Conservation (phyloP, 1,140 invertebrate genomes). For the Acromyrmex heyeri region DNA sequence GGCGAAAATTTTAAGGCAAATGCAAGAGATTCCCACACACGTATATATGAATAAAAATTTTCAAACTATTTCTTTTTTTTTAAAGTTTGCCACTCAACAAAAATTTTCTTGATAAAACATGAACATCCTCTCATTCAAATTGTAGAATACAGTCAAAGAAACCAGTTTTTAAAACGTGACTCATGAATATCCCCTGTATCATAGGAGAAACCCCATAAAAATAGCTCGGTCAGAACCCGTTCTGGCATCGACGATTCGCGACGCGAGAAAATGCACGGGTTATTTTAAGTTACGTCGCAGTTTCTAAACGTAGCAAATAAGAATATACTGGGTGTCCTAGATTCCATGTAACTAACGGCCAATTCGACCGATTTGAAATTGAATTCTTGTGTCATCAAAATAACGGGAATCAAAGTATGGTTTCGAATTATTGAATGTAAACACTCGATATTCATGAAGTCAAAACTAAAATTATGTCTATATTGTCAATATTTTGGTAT, state of each 20-base stretch:
- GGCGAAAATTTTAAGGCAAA: not conserved
- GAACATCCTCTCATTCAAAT: not conserved
- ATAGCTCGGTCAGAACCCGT: conserved; percentile 69
- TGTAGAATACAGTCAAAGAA: conserved; percentile 39
- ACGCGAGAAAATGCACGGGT: conserved; percentile 31
- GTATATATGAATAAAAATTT: not conserved
- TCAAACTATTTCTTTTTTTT: not conserved
- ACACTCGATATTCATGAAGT: not conserved
- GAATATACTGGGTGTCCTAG: conserved; percentile 34
- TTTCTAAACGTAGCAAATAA: conserved; percentile 40
- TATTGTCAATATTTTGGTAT: not conserved
- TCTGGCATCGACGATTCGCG: conserved; percentile 34
- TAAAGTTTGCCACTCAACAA: conserved; percentile 1
- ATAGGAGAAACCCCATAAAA: conserved; percentile 71
- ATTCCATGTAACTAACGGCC: not conserved
- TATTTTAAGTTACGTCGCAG: conserved; percentile 49
- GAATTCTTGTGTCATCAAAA: not conserved
- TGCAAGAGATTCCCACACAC: not conserved
- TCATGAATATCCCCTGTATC: conserved; percentile 70
- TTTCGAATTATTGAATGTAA: not conserved
- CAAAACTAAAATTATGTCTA: not conserved
- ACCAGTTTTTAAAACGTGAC: conserved; percentile 77
- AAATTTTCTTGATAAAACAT: not conserved
- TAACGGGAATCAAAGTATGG: not conserved
- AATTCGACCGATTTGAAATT: not conserved